phyloP scores from a whole-genome alignment of 2,888 invertebrate genomes.

The Entomobrya multifasciata region DNA sequence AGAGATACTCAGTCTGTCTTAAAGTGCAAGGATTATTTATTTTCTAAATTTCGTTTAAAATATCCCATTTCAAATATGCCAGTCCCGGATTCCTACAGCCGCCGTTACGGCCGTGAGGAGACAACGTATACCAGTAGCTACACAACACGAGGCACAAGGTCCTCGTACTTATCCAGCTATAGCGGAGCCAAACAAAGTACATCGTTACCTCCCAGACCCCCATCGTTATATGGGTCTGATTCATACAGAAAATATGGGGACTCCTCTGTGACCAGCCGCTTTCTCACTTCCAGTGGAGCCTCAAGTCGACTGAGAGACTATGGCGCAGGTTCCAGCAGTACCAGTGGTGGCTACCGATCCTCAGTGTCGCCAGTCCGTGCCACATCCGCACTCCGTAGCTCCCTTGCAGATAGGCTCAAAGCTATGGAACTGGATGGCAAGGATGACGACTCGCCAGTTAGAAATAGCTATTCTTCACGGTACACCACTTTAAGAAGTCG shows the following conservation, averaged over 20 bases:
- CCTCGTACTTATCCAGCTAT: constrained; percentile 76
- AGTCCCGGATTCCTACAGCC: constrained; percentile 77
- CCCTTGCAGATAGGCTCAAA: constrained; percentile 75
- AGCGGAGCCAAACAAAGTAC: constrained; percentile 73
- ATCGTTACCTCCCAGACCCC: constrained; percentile 76
- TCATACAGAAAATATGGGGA: constrained; percentile 77
- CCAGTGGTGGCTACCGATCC: constrained; percentile 65
- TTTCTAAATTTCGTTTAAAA: constrained; percentile 47
- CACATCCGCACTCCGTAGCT: constrained; percentile 61
- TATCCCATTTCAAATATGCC: constrained; percentile 75
- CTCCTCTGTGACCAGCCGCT: constrained; percentile 71
- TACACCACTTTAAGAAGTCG: constrained; percentile 63
- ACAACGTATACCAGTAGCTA: constrained; percentile 69
- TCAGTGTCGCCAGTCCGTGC: constrained; percentile 77
- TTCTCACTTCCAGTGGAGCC: constrained; percentile 61
- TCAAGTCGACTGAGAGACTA: constrained; percentile 67
- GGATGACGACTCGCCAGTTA: constrained; percentile 62
- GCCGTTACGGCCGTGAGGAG: constrained; percentile 76
- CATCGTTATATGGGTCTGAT: constrained; percentile 63
- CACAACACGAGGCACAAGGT: constrained; percentile 64
- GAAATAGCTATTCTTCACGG: constrained; percentile 53
- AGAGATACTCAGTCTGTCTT: constrained; percentile 12
- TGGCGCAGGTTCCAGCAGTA: constrained; percentile 55
- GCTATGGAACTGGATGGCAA: constrained; percentile 75
- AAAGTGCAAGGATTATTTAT: constrained; percentile 46